These are phyloP conservation scores for Drosophila lacteicornis DNA, from an alignment of 1,140 invertebrate genomes.

Conservation along the genomic window DNA sequence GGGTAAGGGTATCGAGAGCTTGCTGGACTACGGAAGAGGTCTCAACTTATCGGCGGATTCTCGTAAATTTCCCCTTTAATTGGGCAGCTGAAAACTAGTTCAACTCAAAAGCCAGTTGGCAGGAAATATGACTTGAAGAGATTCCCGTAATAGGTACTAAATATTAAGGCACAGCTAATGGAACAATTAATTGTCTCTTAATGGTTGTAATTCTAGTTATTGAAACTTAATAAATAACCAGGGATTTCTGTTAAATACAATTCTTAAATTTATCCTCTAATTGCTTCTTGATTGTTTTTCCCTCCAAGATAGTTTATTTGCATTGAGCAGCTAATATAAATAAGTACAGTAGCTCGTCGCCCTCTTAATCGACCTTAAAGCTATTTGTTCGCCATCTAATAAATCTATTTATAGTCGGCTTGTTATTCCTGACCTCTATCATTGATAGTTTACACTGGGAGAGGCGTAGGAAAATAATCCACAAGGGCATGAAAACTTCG, in stretches of 20 bases:
- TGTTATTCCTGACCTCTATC: conserved; percentile 57
- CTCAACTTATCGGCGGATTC: conserved; percentile 21
- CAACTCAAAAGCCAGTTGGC: conserved; percentile 3
- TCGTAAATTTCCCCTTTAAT: conserved; percentile 30
- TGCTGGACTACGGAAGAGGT: background rate
- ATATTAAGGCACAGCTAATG: conserved; percentile 1
- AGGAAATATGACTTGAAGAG: background rate
- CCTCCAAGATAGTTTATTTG: background rate
- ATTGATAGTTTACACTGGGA: conserved; percentile 54
- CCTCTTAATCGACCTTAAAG: conserved; percentile 21
- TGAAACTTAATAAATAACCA: background rate
- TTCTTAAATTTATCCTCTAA: background rate
- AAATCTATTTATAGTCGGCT: conserved; percentile 25
- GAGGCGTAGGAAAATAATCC: conserved; percentile 30
- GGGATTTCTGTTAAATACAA: too few species aligned
- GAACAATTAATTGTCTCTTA: conserved; percentile 10
- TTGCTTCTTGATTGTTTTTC: background rate
- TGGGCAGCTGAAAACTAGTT: conserved; percentile 8
- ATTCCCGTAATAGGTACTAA: background rate
- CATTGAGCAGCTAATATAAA: background rate
- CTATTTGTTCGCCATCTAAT: conserved; percentile 30
- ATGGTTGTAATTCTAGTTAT: background rate
- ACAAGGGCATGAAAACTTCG: conserved; percentile 69
- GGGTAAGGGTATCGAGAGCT: conserved; percentile 30
- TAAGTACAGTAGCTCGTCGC: background rate